Conservation (phyloP, 1,140 invertebrate species). For the Oryctes rhinoceros region DNA sequence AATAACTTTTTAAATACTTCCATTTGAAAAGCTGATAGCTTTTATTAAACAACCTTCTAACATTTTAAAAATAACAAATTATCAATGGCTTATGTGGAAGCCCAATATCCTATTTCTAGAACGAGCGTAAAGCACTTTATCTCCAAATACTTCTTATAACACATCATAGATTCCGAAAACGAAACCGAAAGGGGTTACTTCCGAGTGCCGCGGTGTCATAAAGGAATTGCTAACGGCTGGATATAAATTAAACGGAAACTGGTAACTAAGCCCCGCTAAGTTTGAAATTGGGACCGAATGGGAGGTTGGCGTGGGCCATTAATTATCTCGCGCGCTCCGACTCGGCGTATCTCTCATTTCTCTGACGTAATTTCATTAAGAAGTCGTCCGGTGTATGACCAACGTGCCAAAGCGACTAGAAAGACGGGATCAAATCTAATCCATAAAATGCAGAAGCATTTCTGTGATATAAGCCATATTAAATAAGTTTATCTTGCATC, state of each 20-base stretch:
- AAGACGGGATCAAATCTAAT: not conserved
- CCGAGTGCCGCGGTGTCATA: conserved; percentile 4
- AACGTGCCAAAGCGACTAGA: conserved; percentile 1
- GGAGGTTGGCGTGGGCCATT: conserved; percentile 17
- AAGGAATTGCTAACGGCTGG: conserved; percentile 24
- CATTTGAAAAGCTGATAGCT: too few species aligned
- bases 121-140: not conserved
- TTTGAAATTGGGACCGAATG: conserved; percentile 26
- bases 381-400: not conserved
- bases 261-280: conserved; percentile 27
- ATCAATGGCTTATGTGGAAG: too few species aligned
- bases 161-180: conserved; percentile 6
- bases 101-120: not conserved
- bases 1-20: too few species aligned
- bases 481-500: not conserved
- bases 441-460: not conserved
- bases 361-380: conserved; percentile 29
- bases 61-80: too few species aligned
- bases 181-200: not conserved
- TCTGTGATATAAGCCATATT: not conserved
- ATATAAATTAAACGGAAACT: conserved; percentile 38
- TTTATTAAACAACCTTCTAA: too few species aligned
- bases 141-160: conserved; percentile 19
- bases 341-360: conserved; percentile 14
- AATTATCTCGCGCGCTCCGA: conserved; percentile 25